Percentiles rank a stretch among this genome's conserved stretches.
These are phyloP conservation scores for Clarias laeviceps DNA, from an alignment of 2,797 vertebrate species.

Conservation along the genomic window DNA sequence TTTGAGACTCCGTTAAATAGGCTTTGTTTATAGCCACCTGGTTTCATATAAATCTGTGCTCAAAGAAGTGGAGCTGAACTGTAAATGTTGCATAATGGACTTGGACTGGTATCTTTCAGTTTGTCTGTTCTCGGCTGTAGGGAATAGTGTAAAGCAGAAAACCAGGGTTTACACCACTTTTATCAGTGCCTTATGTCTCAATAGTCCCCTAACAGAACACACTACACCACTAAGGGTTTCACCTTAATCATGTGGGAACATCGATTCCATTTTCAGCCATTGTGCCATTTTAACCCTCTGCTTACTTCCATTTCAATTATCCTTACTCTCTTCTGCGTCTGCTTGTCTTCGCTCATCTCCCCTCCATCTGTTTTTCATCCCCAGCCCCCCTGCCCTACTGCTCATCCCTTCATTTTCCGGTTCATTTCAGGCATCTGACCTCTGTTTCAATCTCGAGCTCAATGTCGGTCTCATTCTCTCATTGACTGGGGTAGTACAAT, in stretches of 20 bases:
- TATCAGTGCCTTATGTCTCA: slow-evolving; percentile 36
- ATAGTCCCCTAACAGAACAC: background rate
- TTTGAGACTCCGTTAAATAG: slow-evolving; percentile 56
- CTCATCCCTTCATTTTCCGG: slow-evolving; percentile 65
- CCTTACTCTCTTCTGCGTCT: slow-evolving; percentile 64
- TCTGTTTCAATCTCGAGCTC: slow-evolving; percentile 32
- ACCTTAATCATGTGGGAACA: slow-evolving; percentile 55
- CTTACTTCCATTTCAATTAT: slow-evolving; percentile 73
- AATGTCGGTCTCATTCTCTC: background rate
- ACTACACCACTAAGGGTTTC: slow-evolving; percentile 45
- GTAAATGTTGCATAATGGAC: background rate
- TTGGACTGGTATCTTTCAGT: slow-evolving; percentile 5
- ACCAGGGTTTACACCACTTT: slow-evolving; percentile 42
- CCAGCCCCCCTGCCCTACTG: slow-evolving; percentile 48
- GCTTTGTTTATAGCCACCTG: slow-evolving; percentile 62
- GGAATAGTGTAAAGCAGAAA: slow-evolving; percentile 15
- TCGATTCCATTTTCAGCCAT: slow-evolving; percentile 72
- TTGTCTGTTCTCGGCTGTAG: background rate
- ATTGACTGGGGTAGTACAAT: background rate
- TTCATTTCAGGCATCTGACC: slow-evolving; percentile 60
- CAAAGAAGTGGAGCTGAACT: slow-evolving; percentile 23
- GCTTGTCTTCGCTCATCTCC: slow-evolving; percentile 29
- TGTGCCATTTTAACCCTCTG: slow-evolving; percentile 64
- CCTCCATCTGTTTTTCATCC: slow-evolving; percentile 59
- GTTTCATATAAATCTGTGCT: slow-evolving; percentile 6